Evolutionary conservation across 2,113 vertebrate genomes (phyloP).

Genomic region (Panurus biarmicus): DNA sequence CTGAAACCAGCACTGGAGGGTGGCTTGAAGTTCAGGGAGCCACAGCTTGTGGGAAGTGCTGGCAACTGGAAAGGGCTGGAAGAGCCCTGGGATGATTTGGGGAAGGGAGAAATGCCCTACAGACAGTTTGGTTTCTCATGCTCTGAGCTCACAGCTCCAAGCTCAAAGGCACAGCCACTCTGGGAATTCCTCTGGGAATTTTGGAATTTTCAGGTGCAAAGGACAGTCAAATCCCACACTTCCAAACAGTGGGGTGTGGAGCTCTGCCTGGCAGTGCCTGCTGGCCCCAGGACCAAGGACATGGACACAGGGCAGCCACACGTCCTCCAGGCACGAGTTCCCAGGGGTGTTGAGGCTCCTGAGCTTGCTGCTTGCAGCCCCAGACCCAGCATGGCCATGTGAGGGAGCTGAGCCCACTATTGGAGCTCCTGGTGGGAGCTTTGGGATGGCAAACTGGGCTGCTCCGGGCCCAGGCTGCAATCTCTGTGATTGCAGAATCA

Average conservation of each 20-base stretch:
- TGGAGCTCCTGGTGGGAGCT: neutral
- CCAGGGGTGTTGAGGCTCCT: neutral
- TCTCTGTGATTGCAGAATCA: neutral
- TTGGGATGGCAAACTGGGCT: neutral
- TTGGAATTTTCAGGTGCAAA: neutral
- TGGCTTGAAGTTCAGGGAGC: neutral
- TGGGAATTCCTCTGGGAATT: neutral
- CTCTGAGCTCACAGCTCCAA: neutral
- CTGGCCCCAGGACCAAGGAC: neutral
- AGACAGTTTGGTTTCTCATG: neutral
- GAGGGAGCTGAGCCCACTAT: neutral
- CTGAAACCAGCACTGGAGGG: neutral
- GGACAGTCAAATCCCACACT: neutral
- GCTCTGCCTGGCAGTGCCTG: neutral
- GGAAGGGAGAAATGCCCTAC: neutral
- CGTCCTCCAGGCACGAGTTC: accelerated
- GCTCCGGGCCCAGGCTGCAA: neutral
- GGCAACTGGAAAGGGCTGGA: neutral
- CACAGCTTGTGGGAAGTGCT: accelerated
- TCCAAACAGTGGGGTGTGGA: neutral
- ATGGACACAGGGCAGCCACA: neutral
- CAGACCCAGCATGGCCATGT: accelerated
- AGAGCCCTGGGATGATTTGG: neutral
- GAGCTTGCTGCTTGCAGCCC: neutral
- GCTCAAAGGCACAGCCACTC: neutral